phyloP scores from a whole-genome alignment of 2,113 vertebrate genomes.

The Spea multiplicata region DNA sequence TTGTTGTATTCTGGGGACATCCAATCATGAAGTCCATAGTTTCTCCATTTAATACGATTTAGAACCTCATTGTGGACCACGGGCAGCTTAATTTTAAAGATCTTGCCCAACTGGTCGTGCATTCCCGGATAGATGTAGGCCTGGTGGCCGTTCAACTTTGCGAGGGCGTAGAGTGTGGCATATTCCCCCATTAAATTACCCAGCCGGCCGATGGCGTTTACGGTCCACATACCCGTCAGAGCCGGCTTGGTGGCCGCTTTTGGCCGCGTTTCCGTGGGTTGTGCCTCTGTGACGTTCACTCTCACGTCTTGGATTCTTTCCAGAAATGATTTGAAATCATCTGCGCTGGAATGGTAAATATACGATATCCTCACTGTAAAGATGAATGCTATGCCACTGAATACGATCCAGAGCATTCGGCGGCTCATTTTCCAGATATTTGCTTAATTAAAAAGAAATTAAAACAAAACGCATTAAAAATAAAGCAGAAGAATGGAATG shows the following conservation, averaged over 20 bases:
- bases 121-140: constrained; percentile 43
- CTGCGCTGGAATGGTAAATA: no score
- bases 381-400: no score
- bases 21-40: constrained; percentile 38
- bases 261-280: no score
- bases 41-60: constrained; percentile 9
- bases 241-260: neutral
- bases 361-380: no score
- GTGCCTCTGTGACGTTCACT: no score
- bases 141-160: constrained; percentile 52
- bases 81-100: constrained; percentile 20
- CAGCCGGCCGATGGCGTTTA: constrained; percentile 51
- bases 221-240: constrained; percentile 50
- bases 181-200: constrained; percentile 65
- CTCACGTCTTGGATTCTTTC: no score
- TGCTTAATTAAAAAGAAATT: no score
- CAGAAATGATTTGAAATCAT: no score
- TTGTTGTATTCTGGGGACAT: constrained; percentile 38
- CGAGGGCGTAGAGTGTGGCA: constrained; percentile 57
- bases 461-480: no score
- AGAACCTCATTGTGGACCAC: constrained; percentile 5
- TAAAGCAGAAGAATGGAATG: no score
- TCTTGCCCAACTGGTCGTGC: constrained; percentile 12
- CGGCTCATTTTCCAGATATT: no score
- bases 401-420: no score